Percentiles rank a stretch among this genome's conserved stretches.
Conservation (phyloP, 2,797 vertebrate genomes). For the Pseudochirops corinnae region DNA sequence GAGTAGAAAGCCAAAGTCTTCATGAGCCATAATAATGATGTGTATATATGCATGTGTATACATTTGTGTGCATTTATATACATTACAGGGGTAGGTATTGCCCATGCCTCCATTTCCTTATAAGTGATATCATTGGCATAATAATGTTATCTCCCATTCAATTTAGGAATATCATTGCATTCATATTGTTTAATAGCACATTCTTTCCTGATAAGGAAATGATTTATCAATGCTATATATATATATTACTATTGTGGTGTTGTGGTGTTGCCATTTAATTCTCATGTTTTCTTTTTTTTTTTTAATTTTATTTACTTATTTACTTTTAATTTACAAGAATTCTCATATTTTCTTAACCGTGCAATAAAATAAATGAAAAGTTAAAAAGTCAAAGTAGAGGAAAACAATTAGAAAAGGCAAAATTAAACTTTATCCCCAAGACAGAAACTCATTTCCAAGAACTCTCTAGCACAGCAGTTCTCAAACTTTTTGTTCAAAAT, state of each 20-base stretch:
- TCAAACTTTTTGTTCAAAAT: background rate
- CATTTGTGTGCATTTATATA: background rate
- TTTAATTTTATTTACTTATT: too few relatives aligned
- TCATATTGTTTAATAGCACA: background rate
- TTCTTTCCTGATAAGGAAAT: background rate
- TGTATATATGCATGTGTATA: background rate
- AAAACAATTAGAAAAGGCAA: background rate
- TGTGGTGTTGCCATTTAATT: background rate
- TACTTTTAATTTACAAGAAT: too few relatives aligned
- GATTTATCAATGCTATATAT: background rate
- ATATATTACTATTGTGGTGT: background rate
- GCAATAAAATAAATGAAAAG: constrained; percentile 6
- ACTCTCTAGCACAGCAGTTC: background rate
- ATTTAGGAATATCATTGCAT: constrained; percentile 8
- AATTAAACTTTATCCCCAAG: background rate
- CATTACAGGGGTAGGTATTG: background rate
- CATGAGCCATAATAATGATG: background rate
- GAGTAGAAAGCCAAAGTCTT: background rate
- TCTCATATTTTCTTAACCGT: constrained; percentile 37
- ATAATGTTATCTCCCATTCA: constrained; percentile 13
- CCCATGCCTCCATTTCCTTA: constrained; percentile 1
- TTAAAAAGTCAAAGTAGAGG: background rate
- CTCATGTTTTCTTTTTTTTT: constrained; percentile 25
- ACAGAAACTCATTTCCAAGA: background rate
- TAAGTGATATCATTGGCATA: background rate